Evolutionary conservation across 2,797 vertebrate genomes (phyloP), one percentile per base, ranked within the genome.

Genomic region (Myotis findleyi): DNA sequence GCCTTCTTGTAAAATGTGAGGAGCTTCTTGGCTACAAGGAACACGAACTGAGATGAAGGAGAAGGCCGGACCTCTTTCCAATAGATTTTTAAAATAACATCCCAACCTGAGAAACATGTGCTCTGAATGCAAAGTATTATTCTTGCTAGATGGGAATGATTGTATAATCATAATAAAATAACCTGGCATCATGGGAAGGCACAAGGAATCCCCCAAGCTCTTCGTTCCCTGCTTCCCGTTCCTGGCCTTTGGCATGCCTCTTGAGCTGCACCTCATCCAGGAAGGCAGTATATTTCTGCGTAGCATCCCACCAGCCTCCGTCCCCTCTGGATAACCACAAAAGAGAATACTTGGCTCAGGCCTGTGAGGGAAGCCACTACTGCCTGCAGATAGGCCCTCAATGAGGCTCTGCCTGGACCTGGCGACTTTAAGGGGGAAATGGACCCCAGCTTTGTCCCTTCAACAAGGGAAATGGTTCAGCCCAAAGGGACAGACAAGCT

Each of bases 111-210:
- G 59, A 85, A 92, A 94, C 69, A 90, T 47, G 44, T 93, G 36
- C n/a, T 96, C 81, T 75, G 69, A 82, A 89, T 79, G 88, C 68
- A 95, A 91, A 87, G 89, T 83, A 72, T 73, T 86, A 33, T 71
- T 91, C 81, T 93, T 95, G 44, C 69, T 95, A 82, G 49, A 85
- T 85, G 69, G 44, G 53, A 90, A 97, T 87, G 83, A 75, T 86
- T 95, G 84, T 75, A 85, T 95, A 93, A 92, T 93, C 51, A 53
- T 85, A 92, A 91, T 89, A 96, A 96, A 93, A 89, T 89, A 95
- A 93, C 69, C 69, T 91, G 89, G 82, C 38, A 62, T 76, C n/a
- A 23, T 76, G 36, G 76, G 47, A 77, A 89, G 51, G 69, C 73
- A 84, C 33, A 47, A 93, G 25, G 36, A 64, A 94, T 90, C 72